Base-by-base conservation (phyloP, 2,113 vertebrate genomes). In the Epinephelus fuscoguttatus region DNA sequence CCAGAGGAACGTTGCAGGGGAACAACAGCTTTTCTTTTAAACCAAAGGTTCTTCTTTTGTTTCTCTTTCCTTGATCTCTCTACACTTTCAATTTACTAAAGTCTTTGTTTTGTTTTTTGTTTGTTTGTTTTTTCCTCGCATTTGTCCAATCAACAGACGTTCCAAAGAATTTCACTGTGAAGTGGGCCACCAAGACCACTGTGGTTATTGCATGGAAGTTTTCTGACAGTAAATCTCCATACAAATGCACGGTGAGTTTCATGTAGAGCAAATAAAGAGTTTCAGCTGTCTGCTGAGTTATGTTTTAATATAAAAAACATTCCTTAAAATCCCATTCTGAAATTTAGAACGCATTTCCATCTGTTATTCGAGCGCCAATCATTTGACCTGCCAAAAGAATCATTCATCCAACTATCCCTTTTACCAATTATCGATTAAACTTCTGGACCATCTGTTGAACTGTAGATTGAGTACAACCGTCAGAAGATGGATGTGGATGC, bases 101-200 rank as follows among this genome's bases (percentile, higher is more conserved):
- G 10, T 45, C 11, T 45, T 11, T 45, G 2, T 45, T 84, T 71
- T 77, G 40, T 68, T 72, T 75, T 53, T 50, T 77, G 40, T 69
- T 72, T 75, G 47, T 53, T 53, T 62, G 30, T 66, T 10, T 67
- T 72, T 69, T 62, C 68, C n/a, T 85, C 82, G 1, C 33, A 19
- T 84, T 76, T 85, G 9, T 86, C 89, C 30, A 75, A 21, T 78
- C n/a, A 50, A 67, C 95, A 99, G 98, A 99, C 94, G 97, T 99
- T 1, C 98, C 98, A 70, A 99, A 98, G 94, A 99, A 99, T 95
- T 99, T 99, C 92, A 99, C 96, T 55, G 97, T 99, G 81, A 99
- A 97, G 93, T 97, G 98, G 97, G 95, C 97, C 61, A 99, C 96
- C 82, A 99, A 99, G 95, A 98, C 97, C 0, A 97, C 98, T 0